Evolutionary conservation across 2,888 invertebrate species (phyloP), one percentile per base, ranked within the genome.

Genomic region (Willowsia nigromaculata): DNA sequence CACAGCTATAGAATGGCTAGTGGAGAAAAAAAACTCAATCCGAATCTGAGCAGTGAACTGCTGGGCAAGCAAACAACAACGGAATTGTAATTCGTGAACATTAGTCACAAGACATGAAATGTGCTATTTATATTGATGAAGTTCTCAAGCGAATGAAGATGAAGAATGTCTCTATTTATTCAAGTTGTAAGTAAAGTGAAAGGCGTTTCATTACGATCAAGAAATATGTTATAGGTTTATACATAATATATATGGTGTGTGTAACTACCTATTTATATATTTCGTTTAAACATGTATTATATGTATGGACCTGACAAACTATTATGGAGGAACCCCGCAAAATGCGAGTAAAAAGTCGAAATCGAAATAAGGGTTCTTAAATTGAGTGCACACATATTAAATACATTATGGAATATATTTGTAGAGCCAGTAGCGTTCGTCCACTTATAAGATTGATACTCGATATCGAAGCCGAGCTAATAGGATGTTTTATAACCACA

Each of bases 101-200:
- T 25, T 71, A 71, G 71, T 71, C 43, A 40, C 40, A 40, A 25
- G 40, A 22, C 71, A 71, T 71, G 71, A 76, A 76, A 53, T 76
- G 76, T 27, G 53, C 50, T 76, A 76, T 76, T 76, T 76, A 76
- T 76, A 76, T 33, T 76, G 50, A 71, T 43, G 43, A 71, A 71
- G 71, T 43, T 37, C 13, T 4, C 27, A 33, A 74, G 74, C 43
- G 74, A 47, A 74, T 43, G 25, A 74, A 47, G 47, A 74, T 74
- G 74, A 74, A 74, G 74, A 74, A 74, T 74, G 74, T 74, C 74
- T 74, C 74, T 47, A 74, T 74, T 50, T 50, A 74, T 74, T 74
- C 15, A 25, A 47, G 27, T 43, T n/a, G 74, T 25, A 47, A 74
- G 74, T 47, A 74, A 27, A 25, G 68, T 68, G 68, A 30, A 74